Evolutionary conservation across 2,113 vertebrate species (phyloP).

Genomic region (Lamprologus lemairii): DNA sequence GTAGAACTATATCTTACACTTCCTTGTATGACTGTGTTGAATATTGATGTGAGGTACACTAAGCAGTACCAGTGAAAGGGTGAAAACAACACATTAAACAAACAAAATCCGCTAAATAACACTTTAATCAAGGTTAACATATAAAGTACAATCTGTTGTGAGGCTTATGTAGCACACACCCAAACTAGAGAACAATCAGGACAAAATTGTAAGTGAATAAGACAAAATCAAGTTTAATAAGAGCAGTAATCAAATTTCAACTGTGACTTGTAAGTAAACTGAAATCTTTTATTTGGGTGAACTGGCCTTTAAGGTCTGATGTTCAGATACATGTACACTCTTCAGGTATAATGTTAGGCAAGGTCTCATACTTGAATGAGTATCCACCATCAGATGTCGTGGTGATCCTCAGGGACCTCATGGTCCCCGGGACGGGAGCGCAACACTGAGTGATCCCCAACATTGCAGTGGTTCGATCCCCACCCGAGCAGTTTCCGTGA

Average conservation of each 20-base stretch:
- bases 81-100: not conserved
- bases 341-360: slow-evolving; percentile 87
- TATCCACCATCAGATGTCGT: slow-evolving; percentile 88
- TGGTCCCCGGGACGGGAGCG: slow-evolving; percentile 79
- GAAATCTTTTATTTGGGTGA: not conserved
- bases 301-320: not conserved
- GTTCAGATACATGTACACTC: slow-evolving; percentile 83
- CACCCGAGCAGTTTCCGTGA: slow-evolving; percentile 78
- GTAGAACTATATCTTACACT: not conserved
- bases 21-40: not conserved
- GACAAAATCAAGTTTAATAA: not conserved
- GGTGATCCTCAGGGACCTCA: slow-evolving; percentile 81
- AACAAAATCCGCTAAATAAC: not conserved
- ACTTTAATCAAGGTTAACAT: not conserved
- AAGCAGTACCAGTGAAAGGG: not conserved
- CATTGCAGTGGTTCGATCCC: slow-evolving; percentile 48
- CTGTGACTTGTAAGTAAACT: not conserved
- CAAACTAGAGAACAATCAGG: not conserved
- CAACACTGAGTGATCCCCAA: slow-evolving; percentile 83
- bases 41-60: not conserved
- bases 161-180: not conserved
- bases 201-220: not conserved
- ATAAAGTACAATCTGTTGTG: not conserved
- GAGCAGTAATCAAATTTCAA: not conserved
- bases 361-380: slow-evolving; percentile 84